phyloP scores from a whole-genome alignment of 2,888 invertebrate genomes.

The Acanthosepion lycidas region DNA sequence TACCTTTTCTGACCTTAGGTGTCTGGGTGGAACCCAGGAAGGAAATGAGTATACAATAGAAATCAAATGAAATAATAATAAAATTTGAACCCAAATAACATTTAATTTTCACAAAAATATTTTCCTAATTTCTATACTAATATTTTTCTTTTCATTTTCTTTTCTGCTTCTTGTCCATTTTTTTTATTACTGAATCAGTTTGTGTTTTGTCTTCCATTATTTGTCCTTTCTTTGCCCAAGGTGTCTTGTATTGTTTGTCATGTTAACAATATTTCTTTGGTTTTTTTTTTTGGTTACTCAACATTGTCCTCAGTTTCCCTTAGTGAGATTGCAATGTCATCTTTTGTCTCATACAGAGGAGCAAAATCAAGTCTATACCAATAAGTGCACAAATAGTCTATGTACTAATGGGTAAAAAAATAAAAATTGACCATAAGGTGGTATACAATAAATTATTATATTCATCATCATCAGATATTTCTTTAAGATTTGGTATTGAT shows the following conservation, averaged over 20 bases:
- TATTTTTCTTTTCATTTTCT: not conserved
- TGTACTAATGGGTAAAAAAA: too few relatives aligned
- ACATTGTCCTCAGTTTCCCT: not conserved
- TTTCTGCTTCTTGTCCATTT: not conserved
- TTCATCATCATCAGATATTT: too few relatives aligned
- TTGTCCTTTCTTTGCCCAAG: not conserved
- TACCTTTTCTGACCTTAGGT: too few relatives aligned
- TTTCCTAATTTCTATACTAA: not conserved
- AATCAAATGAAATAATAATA: too few relatives aligned
- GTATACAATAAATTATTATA: too few relatives aligned
- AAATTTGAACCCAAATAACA: not conserved
- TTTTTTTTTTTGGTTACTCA: not conserved
- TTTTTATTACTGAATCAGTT: not conserved
- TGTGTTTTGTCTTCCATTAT: not conserved
- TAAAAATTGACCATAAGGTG: too few relatives aligned
- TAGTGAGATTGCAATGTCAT: not conserved
- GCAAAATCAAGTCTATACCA: not conserved
- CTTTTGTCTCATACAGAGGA: not conserved
- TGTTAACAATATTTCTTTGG: not conserved
- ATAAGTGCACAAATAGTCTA: not conserved
- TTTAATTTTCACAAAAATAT: not conserved
- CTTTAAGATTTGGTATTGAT: too few relatives aligned
- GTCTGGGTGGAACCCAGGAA: too few relatives aligned
- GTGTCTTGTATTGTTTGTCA: not conserved
- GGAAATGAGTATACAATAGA: too few relatives aligned